phyloP scores from a whole-genome alignment of 2,113 vertebrate genomes.

The Gulo gulo region DNA sequence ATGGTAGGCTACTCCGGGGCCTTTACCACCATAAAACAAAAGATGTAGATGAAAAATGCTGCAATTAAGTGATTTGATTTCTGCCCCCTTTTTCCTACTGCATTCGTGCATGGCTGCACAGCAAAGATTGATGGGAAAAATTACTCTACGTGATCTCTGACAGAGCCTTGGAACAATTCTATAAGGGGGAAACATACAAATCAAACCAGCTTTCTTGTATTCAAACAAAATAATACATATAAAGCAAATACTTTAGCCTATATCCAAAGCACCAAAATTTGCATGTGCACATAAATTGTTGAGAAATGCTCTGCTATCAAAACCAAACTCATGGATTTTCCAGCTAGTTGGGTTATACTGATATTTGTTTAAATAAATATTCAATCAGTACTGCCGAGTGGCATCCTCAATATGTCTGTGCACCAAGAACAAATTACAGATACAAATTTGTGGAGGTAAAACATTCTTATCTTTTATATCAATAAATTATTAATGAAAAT shows the following conservation, averaged over 20 bases:
- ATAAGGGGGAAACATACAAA: slow-evolving; percentile 91
- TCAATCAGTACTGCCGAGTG: slow-evolving; percentile 83
- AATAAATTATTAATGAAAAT: slow-evolving; percentile 86
- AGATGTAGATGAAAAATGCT: slow-evolving; percentile 99
- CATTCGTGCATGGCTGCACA: slow-evolving; percentile 90
- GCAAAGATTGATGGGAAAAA: slow-evolving; percentile 93
- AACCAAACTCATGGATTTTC: slow-evolving; percentile 87
- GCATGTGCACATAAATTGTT: slow-evolving; percentile 89
- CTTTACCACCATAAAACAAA: slow-evolving; percentile 99
- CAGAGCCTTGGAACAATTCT: slow-evolving; percentile 92
- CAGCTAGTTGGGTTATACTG: slow-evolving; percentile 88
- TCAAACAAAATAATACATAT: slow-evolving; percentile 91
- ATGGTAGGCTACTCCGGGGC: slow-evolving; percentile 95
- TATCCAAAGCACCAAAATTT: slow-evolving; percentile 88
- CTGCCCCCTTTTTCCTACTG: slow-evolving; percentile 95
- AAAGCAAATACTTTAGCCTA: slow-evolving; percentile 90
- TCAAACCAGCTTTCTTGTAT: slow-evolving; percentile 90
- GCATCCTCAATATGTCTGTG: slow-evolving; percentile 85
- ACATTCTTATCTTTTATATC: slow-evolving; percentile 85
- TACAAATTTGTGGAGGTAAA: slow-evolving; percentile 83
- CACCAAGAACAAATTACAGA: slow-evolving; percentile 83
- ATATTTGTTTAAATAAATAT: slow-evolving; percentile 91
- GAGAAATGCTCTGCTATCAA: slow-evolving; percentile 87
- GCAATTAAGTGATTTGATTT: slow-evolving; percentile 99
- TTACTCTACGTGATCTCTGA: slow-evolving; percentile 91